Percentiles rank a stretch among this genome's conserved stretches.
These are phyloP conservation scores for Lamellibrachia luymesi DNA, from an alignment of 1,140 invertebrate genomes.

Conservation along the genomic window DNA sequence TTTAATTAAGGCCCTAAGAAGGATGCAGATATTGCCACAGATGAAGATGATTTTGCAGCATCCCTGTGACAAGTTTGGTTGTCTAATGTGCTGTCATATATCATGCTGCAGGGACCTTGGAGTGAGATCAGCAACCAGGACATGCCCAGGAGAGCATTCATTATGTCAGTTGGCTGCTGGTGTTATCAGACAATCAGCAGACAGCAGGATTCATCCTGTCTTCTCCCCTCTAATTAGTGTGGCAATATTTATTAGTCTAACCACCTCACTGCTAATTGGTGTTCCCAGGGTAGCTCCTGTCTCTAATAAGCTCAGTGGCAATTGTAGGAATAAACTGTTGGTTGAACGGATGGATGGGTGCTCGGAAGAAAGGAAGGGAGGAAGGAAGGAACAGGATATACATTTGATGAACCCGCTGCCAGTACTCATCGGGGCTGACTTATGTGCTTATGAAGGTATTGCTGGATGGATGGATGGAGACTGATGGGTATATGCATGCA, in stretches of 20 bases:
- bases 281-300: neutral
- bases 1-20: neutral
- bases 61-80: no score
- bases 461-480: no score
- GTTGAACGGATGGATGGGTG: neutral
- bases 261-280: neutral
- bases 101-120: neutral
- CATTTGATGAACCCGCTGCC: neutral
- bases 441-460: neutral
- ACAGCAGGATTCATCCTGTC: neutral
- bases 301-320: neutral
- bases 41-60: neutral
- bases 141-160: neutral
- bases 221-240: neutral
- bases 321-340: neutral
- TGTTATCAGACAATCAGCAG: neutral
- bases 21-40: neutral
- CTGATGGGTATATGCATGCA: neutral
- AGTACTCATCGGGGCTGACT: neutral
- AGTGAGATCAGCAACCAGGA: neutral
- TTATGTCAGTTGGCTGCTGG: neutral
- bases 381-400: neutral
- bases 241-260: slow-evolving; percentile 1
- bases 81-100: neutral
- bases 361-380: neutral